A percentile compares a stretch with the other conserved stretches of the same genome.
These are phyloP conservation scores for Calameuta idolon DNA, from an alignment of 2,888 invertebrate species.

Conservation along the genomic window DNA sequence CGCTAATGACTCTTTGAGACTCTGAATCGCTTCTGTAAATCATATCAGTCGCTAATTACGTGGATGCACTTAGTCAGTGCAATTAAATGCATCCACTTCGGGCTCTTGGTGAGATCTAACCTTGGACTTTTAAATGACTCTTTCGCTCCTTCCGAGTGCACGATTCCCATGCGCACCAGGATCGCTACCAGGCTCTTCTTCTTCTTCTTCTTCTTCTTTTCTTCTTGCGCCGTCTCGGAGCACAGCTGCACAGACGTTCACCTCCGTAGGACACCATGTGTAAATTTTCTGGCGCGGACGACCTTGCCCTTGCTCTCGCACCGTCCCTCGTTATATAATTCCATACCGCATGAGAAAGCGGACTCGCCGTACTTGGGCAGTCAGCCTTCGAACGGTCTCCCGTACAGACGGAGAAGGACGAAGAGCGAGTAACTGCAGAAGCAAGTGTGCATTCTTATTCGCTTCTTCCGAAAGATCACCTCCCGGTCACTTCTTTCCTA, in stretches of 20 bases:
- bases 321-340: conserved; percentile 5
- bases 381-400: neutral
- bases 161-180: conserved; percentile 5
- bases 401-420: neutral
- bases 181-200: neutral
- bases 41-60: neutral
- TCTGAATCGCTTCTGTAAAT: neutral
- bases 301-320: conserved; percentile 27
- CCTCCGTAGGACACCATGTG: conserved; percentile 14
- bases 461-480: neutral
- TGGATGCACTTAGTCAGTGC: neutral
- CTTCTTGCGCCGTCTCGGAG: neutral
- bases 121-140: conserved; percentile 30
- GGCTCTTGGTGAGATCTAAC: conserved; percentile 16
- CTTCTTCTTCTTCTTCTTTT: neutral
- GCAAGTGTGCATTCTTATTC: neutral
- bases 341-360: conserved; percentile 3
- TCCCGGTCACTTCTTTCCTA: neutral
- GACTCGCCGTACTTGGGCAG: neutral
- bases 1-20: neutral
- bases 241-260: conserved; percentile 8
- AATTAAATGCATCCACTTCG: neutral
- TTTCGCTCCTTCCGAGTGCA: conserved; percentile 22
- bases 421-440: neutral
- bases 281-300: conserved; percentile 20